phyloP scores from a whole-genome alignment of 2,113 vertebrate genomes.

The Paracanthobrama guichenoti region DNA sequence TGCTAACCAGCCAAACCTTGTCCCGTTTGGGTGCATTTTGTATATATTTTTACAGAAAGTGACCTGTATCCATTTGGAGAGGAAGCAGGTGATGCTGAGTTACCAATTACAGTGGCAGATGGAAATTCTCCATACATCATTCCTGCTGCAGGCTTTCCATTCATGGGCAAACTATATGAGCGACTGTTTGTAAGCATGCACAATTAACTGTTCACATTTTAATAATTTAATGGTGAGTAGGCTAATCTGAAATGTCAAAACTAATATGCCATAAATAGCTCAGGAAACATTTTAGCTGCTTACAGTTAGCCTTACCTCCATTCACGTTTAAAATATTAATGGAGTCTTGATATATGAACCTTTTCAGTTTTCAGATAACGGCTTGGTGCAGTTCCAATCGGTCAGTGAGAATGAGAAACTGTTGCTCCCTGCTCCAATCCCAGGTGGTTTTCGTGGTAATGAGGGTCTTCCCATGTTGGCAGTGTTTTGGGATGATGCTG shows the following conservation, averaged over 20 bases:
- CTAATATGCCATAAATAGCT: not conserved
- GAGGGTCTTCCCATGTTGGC: constrained; percentile 73
- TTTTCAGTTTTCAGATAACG: constrained; percentile 81
- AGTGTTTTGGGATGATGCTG: constrained; percentile 81
- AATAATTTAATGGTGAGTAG: not conserved
- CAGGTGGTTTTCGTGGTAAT: constrained; percentile 69
- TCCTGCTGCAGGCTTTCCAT: constrained; percentile 73
- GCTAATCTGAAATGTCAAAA: not conserved
- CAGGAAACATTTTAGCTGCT: not conserved
- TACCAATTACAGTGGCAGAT: constrained; percentile 68
- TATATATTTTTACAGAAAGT: constrained; percentile 67
- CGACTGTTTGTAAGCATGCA: constrained; percentile 77
- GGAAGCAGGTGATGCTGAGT: constrained; percentile 69
- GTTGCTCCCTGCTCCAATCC: constrained; percentile 71
- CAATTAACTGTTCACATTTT: not conserved
- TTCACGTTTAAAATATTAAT: not conserved
- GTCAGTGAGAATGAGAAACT: constrained; percentile 72
- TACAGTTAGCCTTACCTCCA: not conserved
- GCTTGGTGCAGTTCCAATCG: constrained; percentile 78
- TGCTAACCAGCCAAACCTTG: not conserved
- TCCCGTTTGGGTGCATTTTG: not conserved
- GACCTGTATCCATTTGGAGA: constrained; percentile 75
- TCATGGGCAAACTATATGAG: constrained; percentile 73
- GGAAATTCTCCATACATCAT: constrained; percentile 79
- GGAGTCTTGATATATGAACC: not conserved